phyloP scores from a whole-genome alignment of 2,113 vertebrate species.

The Nothoprocta pentlandii region DNA sequence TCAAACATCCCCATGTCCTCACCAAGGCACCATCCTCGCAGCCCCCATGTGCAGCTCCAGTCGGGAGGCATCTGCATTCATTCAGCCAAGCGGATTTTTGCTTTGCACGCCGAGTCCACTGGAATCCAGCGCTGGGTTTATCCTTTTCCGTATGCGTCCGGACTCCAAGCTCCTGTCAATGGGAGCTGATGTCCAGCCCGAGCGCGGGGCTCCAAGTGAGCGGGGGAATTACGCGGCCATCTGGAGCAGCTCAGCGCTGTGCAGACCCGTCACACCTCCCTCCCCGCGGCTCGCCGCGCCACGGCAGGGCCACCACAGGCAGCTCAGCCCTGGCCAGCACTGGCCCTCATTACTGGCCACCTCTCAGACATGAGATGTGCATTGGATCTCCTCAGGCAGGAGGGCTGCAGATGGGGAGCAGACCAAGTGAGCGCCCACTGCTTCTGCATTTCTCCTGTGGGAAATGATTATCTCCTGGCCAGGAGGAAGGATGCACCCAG shows the following conservation, averaged over 20 bases:
- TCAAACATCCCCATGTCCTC: neutral
- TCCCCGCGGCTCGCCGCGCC: neutral
- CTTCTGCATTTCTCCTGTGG: neutral
- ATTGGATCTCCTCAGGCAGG: neutral
- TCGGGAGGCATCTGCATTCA: neutral
- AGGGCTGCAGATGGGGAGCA: neutral
- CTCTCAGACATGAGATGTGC: neutral
- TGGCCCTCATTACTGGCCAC: neutral
- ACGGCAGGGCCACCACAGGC: neutral
- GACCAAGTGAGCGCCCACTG: neutral
- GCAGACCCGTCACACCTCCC: neutral
- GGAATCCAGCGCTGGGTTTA: constrained; percentile 48
- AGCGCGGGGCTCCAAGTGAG: neutral
- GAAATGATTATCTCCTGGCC: neutral
- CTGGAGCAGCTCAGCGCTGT: constrained; percentile 55
- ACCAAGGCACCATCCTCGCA: neutral
- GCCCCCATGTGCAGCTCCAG: neutral
- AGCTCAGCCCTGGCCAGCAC: neutral
- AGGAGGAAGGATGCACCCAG: neutral
- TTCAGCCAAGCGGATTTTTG: constrained; percentile 39
- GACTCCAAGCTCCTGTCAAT: constrained; percentile 51
- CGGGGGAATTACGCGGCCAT: constrained; percentile 5
- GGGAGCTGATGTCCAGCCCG: constrained; percentile 40
- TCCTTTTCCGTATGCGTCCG: constrained; percentile 16
- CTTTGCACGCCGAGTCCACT: constrained; percentile 8